A percentile compares a stretch with the other conserved stretches of the same genome.
These are phyloP conservation scores for Ectemnius lituratus DNA, from an alignment of 2,888 invertebrate species.

Conservation along the genomic window DNA sequence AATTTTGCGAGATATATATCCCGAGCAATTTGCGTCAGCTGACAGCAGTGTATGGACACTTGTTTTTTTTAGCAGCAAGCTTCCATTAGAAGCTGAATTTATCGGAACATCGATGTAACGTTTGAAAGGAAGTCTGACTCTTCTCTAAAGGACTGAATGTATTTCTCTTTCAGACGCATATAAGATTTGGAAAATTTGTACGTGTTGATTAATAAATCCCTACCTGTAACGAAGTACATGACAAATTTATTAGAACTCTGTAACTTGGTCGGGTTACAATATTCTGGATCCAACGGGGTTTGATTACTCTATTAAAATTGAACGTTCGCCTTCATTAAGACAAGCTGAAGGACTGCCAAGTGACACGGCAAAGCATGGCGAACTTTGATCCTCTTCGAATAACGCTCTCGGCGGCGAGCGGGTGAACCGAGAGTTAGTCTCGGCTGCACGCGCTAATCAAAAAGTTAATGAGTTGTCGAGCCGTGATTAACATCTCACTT, in stretches of 20 bases:
- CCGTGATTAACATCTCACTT: slow-evolving; percentile 65
- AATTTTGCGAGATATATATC: too few species aligned
- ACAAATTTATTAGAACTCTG: slow-evolving; percentile 29
- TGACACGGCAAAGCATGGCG: slow-evolving; percentile 37
- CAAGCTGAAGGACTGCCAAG: slow-evolving; percentile 55
- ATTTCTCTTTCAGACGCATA: too few species aligned
- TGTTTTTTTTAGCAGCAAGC: too few species aligned
- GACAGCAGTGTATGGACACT: too few species aligned
- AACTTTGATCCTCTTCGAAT: slow-evolving; percentile 64
- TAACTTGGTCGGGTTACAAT: slow-evolving; percentile 20
- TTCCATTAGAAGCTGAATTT: too few species aligned
- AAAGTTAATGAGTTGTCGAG: slow-evolving; percentile 69
- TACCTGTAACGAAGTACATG: slow-evolving; percentile 1
- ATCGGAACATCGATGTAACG: too few species aligned
- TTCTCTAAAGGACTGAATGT: too few species aligned
- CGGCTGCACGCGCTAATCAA: slow-evolving; percentile 65
- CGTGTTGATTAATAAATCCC: slow-evolving; percentile 19
- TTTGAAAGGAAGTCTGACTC: too few species aligned
- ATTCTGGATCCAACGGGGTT: slow-evolving; percentile 40
- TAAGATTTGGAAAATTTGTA: too few species aligned
- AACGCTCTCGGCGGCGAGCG: slow-evolving; percentile 31
- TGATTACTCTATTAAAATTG: slow-evolving; percentile 67
- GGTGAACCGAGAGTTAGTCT: neutral
- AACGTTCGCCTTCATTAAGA: slow-evolving; percentile 62
- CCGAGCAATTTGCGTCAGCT: too few species aligned